A percentile compares a stretch with the other conserved stretches of the same genome.
Conservation (phyloP, 2,888 invertebrate genomes). For the Chouioia cunea region DNA sequence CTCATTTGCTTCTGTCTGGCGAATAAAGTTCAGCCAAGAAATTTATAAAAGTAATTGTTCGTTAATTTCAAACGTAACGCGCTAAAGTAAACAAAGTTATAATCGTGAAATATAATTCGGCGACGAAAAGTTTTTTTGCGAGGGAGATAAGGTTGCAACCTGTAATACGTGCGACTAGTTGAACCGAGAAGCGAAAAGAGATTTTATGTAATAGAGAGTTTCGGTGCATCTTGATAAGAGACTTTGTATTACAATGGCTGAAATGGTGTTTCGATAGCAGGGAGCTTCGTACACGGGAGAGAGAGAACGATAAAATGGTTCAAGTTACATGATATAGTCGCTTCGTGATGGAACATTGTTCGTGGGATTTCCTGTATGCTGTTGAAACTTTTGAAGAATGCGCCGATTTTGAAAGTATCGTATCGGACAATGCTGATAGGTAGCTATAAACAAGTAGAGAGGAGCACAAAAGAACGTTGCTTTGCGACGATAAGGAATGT, state of each 20-base stretch:
- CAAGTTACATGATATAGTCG: slow-evolving; percentile 1
- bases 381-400: not conserved
- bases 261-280: slow-evolving; percentile 14
- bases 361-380: not conserved
- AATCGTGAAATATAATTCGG: not conserved
- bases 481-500: too few species aligned
- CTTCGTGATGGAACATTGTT: not conserved
- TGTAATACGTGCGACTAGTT: not conserved
- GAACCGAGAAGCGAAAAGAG: not conserved
- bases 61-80: slow-evolving; percentile 11
- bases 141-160: not conserved
- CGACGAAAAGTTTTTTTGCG: not conserved
- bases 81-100: slow-evolving; percentile 9
- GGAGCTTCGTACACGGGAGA: not conserved
- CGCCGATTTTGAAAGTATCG: too few species aligned
- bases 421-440: too few species aligned
- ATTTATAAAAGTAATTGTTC: too few species aligned
- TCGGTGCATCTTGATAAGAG: slow-evolving; percentile 15
- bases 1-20: not conserved
- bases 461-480: too few species aligned
- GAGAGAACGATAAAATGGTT: not conserved
- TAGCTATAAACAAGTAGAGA: too few species aligned
- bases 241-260: slow-evolving; percentile 14
- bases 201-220: slow-evolving; percentile 19
- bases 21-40: not conserved